phyloP scores from a whole-genome alignment of 2,113 vertebrate genomes.

The Gracilinanus agilis region DNA sequence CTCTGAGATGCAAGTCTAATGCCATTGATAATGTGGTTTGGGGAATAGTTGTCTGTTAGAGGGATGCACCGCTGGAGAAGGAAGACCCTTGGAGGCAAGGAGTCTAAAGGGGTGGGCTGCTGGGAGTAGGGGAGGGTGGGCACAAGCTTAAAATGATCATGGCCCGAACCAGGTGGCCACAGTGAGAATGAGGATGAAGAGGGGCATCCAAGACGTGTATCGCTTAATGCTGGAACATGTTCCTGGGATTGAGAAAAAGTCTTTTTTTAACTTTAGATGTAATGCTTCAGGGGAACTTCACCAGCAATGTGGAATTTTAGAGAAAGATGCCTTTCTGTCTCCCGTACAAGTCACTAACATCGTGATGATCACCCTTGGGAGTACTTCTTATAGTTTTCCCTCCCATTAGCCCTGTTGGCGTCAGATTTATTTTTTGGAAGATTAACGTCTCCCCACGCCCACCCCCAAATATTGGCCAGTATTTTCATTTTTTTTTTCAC shows the following conservation, averaged over 20 bases:
- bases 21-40: background rate
- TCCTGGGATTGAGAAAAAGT: background rate
- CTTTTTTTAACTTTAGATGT: background rate
- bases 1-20: background rate
- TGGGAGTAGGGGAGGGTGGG: background rate
- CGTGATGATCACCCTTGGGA: background rate
- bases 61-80: background rate
- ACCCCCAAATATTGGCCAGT: conserved; percentile 39
- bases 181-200: background rate
- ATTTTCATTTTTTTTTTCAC: conserved; percentile 64
- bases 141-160: background rate
- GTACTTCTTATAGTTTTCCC: conserved; percentile 5
- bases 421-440: conserved; percentile 54
- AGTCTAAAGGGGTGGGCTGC: background rate
- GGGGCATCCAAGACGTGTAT: background rate
- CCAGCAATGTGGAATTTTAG: background rate
- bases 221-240: background rate
- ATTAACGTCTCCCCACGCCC: conserved; percentile 44
- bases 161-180: background rate
- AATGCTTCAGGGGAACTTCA: background rate
- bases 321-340: background rate
- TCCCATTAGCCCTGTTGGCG: background rate
- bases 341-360: background rate
- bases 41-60: background rate
- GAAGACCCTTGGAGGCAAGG: background rate